Evolutionary conservation across 2,797 vertebrate species (phyloP), one percentile per base, ranked within the genome.

Genomic region (Crenichthys baileyi): DNA sequence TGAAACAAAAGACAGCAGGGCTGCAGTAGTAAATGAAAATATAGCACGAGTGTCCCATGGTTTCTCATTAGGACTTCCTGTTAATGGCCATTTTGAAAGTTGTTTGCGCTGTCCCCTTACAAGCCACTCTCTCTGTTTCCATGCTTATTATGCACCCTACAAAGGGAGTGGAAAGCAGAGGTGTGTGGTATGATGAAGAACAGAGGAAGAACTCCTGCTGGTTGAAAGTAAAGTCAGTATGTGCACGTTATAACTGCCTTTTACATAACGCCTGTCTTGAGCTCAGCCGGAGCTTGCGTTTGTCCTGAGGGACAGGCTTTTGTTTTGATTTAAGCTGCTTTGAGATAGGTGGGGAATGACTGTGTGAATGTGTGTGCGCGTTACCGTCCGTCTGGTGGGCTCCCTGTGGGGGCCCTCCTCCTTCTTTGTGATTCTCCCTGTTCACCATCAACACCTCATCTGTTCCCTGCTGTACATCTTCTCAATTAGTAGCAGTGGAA

Each of bases 381-480:
- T 79, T 80, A 60, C 76, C 79, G 83, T 79, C 93, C 92, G 84
- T 94, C 84, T 92, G 93, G 92, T 92, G 83, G 88, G 87, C 92
- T 91, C 95, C 95, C 95, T 91, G 83, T 83, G 96, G 95, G 95
- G 93, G 94, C 93, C 94, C 95, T 95, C 93, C 93, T 94, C 96
- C 94, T 94, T 94, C 94, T 94, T 94, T 92, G 81, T 86, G 92
- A 95, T 92, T 95, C 94, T 95, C 96, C 96, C 94, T 92, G 81
- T 44, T 81, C 94, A 95, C 94, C 95, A 95, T 96, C 96, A 96
- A 95, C 96, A 95, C 95, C 95, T 96, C 55, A 89, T 96, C 95
- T 96, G 94, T 94, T 95, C 94, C 90, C 94, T 90, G 92, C 95
- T 88, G 83, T 91, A 93, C 95, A 93, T 95, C 90, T 75, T 79